A percentile compares a stretch with the other conserved stretches of the same genome.
Conservation (phyloP, 2,888 invertebrate genomes). For the Folsomia manolachei region DNA sequence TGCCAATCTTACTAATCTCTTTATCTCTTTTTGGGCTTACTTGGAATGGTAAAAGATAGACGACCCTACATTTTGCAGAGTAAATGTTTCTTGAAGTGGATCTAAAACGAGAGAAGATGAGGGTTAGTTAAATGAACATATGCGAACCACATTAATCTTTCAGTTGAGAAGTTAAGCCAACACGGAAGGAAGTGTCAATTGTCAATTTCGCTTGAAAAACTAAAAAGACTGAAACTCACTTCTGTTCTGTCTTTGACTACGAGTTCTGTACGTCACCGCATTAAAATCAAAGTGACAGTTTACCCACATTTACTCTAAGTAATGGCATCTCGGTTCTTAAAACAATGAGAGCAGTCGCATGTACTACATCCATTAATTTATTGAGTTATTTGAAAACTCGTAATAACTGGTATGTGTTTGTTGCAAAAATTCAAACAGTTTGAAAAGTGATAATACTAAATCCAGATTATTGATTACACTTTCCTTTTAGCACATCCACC, state of each 20-base stretch:
- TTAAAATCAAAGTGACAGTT: background rate
- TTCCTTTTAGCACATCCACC: too few species aligned
- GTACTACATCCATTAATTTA: background rate
- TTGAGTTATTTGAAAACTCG: background rate
- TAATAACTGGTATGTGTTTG: too few species aligned
- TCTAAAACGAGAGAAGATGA: background rate
- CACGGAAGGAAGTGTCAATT: background rate
- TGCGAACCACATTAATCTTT: background rate
- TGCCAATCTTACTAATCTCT: slow-evolving; percentile 7
- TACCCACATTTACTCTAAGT: background rate
- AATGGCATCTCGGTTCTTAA: background rate
- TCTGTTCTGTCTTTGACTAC: background rate
- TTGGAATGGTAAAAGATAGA: too few species aligned
- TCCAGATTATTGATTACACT: background rate
- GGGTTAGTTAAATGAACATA: too few species aligned
- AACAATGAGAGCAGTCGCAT: background rate
- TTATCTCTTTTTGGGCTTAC: background rate
- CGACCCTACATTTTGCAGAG: too few species aligned
- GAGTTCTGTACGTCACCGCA: background rate
- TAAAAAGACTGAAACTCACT: too few species aligned
- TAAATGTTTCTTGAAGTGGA: too few species aligned
- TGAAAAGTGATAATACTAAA: background rate
- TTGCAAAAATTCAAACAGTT: background rate
- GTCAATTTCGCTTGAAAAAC: too few species aligned
- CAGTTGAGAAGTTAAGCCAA: background rate